Base-by-base conservation (phyloP, 2,797 vertebrate genomes). In the Sternotherus odoratus region DNA sequence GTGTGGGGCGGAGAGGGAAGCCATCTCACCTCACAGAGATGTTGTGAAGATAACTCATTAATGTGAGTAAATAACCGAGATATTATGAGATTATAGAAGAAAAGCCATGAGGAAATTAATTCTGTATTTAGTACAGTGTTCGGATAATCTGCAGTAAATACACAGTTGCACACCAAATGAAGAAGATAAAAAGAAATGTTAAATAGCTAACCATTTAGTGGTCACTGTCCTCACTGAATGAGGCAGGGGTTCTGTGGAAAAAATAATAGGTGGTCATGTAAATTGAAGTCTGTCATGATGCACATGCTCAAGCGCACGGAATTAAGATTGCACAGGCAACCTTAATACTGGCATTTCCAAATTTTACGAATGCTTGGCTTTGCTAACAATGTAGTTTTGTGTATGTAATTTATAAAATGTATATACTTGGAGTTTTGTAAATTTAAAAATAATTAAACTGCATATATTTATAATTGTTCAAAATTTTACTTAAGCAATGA, bases 281-380 rank as follows among this genome's bases (percentile, higher is more conserved):
- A 53, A 48, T 75, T 48, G 17, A 46, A 75, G 43, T 48, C 39
- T 72, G 36, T 46, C 24, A 30, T 60, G 8, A 10, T 23, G 16
- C 2, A 3, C 43, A 4, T 82, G 48, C 0, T 1, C 56, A 6
- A 0, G 28, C 17, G 23, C 6, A 0, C 0, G 57, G 66, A 86
- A 43, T n/a, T 33, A 39, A 75, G 75, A 72, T 63, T 72, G 50
- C n/a, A 17, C 23, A 50, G 56, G 1, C 90, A 10, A 88, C 79
- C 28, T 16, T 79, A 33, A 9, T 53, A 63, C 13, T 69, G 82
- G 33, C 43, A 88, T 46, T 56, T 79, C 48, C 4, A 39, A 8
- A 28, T 72, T 51, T 51, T 36, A 77, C 88, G 33, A 83, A 8
- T 84, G 53, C 77, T 83, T 8, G 21, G 2, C 46, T 88, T 84